Base-by-base conservation (phyloP, 2,797 vertebrate species). In the Decapterus maruadsi region DNA sequence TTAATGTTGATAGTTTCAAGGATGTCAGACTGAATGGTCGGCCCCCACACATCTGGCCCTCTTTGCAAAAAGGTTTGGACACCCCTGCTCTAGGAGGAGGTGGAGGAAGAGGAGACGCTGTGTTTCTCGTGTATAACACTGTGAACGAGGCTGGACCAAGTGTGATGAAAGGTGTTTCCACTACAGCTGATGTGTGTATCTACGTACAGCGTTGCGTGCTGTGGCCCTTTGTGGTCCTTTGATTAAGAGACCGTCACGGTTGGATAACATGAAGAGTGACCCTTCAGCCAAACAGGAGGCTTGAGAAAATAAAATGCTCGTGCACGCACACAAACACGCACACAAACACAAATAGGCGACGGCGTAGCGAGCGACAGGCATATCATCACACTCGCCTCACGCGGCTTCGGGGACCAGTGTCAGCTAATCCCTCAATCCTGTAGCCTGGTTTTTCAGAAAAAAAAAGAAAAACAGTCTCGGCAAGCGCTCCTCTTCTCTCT, bases 341-440 rank as follows among this genome's bases (percentile, higher is more conserved):
- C 4, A 40, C 38, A 61, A 20, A 61, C 59, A 74, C 54, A 74
- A 54, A 64, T 26, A n/a, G n/a, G n/a, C n/a, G n/a, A 71, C 40
- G 9, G 42, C 55, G 64, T 4, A 65, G 72, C 68, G 63, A 68
- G 75, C 80, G 82, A 77, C 60, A 77, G 82, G 82, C 85, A 73
- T 85, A 84, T 88, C 89, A 91, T 79, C 72, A 62, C 69, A 59
- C 77, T 55, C 11, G 31, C 77, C 61, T 80, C 86, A 88, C 38
- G 13, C 6, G 17, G 70, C 61, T 59, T 86, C 90, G 79, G 83
- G 71, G 77, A 74, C 83, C 78, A 19, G 73, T 77, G 78, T 81
- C 48, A 45, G 72, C 81, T 91, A 93, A 94, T 90, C 89, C 87
- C 74, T 85, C 86, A 84, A 75, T 89, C 86, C 87, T 63, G 57